Percentiles rank a stretch among this genome's conserved stretches.
These are phyloP conservation scores for Enteromius unitaeniatus DNA, from an alignment of 2,797 vertebrate genomes.

Conservation along the genomic window DNA sequence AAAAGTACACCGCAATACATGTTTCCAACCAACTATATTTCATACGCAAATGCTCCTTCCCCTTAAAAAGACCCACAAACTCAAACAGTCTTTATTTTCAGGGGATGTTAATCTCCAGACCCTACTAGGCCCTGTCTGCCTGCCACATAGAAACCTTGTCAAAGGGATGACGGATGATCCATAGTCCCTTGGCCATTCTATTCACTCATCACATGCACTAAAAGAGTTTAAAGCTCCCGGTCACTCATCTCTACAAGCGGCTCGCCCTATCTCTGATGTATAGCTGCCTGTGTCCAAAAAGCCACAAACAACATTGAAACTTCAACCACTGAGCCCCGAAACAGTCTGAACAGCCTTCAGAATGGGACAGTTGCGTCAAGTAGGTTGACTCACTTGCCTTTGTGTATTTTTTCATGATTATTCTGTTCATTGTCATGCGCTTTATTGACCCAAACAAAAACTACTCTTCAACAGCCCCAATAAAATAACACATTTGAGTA, in stretches of 20 bases:
- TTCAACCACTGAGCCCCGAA: constrained; percentile 60
- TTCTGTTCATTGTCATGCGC: constrained; percentile 12
- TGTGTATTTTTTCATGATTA: constrained; percentile 67
- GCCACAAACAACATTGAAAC: constrained; percentile 56
- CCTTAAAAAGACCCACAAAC: constrained; percentile 2
- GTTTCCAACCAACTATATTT: constrained; percentile 72
- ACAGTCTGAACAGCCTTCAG: constrained; percentile 55
- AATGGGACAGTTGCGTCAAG: constrained; percentile 52
- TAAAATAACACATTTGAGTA: constrained; percentile 48
- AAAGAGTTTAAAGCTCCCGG: constrained; percentile 66
- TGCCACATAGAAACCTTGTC: constrained; percentile 22
- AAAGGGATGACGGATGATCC: constrained; percentile 57
- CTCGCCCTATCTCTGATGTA: constrained; percentile 56
- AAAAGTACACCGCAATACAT: constrained; percentile 71
- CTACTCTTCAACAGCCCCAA: constrained; percentile 28
- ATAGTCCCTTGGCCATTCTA: constrained; percentile 28
- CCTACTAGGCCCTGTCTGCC: constrained; percentile 47
- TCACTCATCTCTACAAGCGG: constrained; percentile 54
- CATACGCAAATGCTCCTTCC: constrained; percentile 12
- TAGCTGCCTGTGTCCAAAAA: constrained; percentile 38
- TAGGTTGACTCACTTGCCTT: constrained; percentile 60
- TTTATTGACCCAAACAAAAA: constrained; percentile 44
- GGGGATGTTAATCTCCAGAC: constrained; percentile 62
- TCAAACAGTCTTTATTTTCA: constrained; percentile 56
- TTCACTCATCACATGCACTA: constrained; percentile 55